Evolutionary conservation across 2,797 vertebrate genomes (phyloP).

Genomic region (Channallabes apus): DNA sequence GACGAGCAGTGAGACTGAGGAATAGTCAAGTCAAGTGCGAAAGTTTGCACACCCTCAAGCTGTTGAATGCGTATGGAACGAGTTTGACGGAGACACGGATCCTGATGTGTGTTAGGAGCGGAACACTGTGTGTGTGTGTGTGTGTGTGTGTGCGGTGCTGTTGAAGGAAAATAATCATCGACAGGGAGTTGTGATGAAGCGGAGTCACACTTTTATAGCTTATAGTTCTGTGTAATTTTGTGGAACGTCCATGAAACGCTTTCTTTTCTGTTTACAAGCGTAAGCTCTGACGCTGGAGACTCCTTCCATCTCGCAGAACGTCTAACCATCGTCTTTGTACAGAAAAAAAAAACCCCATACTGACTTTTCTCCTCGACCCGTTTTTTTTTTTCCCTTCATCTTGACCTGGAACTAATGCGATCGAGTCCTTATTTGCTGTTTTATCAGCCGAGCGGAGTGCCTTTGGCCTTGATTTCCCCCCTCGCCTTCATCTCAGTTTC

Average conservation of each 20-base stretch:
- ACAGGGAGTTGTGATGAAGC: not conserved
- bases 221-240: not conserved
- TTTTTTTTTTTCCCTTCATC: not conserved
- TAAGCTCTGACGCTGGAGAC: not conserved
- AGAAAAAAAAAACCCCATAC: not conserved
- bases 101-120: not conserved
- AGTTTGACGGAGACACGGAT: not conserved
- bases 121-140: too few species aligned
- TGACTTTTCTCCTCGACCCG: not conserved
- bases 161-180: not conserved
- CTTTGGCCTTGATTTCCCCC: conserved; percentile 22
- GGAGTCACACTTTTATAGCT: not conserved
- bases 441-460: not conserved
- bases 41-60: not conserved
- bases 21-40: not conserved
- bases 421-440: not conserved
- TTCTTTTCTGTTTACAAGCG: not conserved
- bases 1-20: not conserved
- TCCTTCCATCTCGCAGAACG: not conserved
- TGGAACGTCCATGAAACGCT: not conserved
- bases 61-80: not conserved
- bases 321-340: not conserved
- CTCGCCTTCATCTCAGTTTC: conserved; percentile 9
- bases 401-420: not conserved
- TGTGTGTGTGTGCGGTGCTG: too few species aligned